Evolutionary conservation across 2,797 vertebrate genomes (phyloP), one percentile per base, ranked within the genome.

Genomic region (Acomys russatus): DNA sequence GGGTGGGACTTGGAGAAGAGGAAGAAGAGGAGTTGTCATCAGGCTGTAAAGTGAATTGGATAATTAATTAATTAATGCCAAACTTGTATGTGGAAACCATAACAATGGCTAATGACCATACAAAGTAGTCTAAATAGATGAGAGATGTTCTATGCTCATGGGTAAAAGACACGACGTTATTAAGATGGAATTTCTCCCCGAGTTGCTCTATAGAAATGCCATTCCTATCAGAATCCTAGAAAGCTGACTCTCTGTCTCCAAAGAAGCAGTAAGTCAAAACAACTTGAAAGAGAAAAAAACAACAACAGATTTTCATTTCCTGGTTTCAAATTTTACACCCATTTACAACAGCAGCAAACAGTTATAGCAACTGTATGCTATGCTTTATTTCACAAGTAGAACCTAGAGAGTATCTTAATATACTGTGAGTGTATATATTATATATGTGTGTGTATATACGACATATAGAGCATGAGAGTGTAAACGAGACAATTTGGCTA

Each of bases 191-290:
- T 23, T 79, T 96, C 59, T 79, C 63, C 80, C 38, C 44, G 91
- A 82, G 35, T 28, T 38, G n/a, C 2, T 79, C 84, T 83, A 10
- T 17, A 71, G n/a, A 74, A 79, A 22, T 11, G 4, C 14, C 3
- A 74, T 56, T 86, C 56, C 70, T 91, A 63, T 51, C 54, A 89
- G 94, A 93, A 93, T 93, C 25, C 30, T 49, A 91, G 18, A 96
- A 85, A 92, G 23, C 44, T 44, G 44, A 44, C 44, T 44, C 44
- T 44, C 44, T 44, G 44, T 44, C 44, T 44, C 44, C 44, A 44
- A 44, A 44, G 44, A 44, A 44, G 44, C 44, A 44, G 17, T 68
- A 33, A 44, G 33, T 15, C 68, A 71, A 88, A 86, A 56, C 66
- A 87, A 71, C n/a, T 54, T 71, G 30, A 70, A 33, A 59, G 7